phyloP scores from a whole-genome alignment of 1,140 invertebrate genomes.

The Drosophila eugracilis region DNA sequence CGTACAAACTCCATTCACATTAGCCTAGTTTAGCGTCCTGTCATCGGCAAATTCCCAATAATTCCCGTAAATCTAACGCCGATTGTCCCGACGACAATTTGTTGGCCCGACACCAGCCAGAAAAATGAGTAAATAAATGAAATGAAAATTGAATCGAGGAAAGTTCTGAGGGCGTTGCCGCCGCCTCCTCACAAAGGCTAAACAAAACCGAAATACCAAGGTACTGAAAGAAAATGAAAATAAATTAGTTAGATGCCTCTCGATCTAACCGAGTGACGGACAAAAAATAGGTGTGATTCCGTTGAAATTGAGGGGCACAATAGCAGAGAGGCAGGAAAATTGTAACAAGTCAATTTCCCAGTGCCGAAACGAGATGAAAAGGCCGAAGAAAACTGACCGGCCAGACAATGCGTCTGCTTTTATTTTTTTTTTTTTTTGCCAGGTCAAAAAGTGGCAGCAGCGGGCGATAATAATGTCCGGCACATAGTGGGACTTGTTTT shows the following conservation, averaged over 20 bases:
- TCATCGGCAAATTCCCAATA: constrained; percentile 43
- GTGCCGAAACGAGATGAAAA: constrained; percentile 24
- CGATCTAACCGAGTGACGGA: constrained; percentile 28
- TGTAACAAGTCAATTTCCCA: constrained; percentile 69
- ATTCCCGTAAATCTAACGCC: constrained; percentile 39
- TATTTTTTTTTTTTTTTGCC: neutral
- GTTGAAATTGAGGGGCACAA: constrained; percentile 36
- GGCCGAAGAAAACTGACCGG: constrained; percentile 14
- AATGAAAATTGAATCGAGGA: neutral
- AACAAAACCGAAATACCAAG: constrained; percentile 30
- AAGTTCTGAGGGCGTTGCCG: constrained; percentile 49
- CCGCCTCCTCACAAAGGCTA: constrained; percentile 9
- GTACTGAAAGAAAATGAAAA: constrained; percentile 33
- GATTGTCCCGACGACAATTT: constrained; percentile 38
- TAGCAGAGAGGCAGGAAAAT: constrained; percentile 31
- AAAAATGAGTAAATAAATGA: constrained; percentile 1
- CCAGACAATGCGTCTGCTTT: constrained; percentile 9
- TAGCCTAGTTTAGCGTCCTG: constrained; percentile 43
- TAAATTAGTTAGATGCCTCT: constrained; percentile 26
- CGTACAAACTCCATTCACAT: constrained; percentile 45
- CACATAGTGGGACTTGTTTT: constrained; percentile 58
- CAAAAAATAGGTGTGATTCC: constrained; percentile 68
- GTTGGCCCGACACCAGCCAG: constrained; percentile 26
- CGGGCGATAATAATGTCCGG: constrained; percentile 25
- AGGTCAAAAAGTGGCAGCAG: constrained; percentile 5